phyloP scores from a whole-genome alignment of 2,797 vertebrate species.

The Aeoliscus strigatus region DNA sequence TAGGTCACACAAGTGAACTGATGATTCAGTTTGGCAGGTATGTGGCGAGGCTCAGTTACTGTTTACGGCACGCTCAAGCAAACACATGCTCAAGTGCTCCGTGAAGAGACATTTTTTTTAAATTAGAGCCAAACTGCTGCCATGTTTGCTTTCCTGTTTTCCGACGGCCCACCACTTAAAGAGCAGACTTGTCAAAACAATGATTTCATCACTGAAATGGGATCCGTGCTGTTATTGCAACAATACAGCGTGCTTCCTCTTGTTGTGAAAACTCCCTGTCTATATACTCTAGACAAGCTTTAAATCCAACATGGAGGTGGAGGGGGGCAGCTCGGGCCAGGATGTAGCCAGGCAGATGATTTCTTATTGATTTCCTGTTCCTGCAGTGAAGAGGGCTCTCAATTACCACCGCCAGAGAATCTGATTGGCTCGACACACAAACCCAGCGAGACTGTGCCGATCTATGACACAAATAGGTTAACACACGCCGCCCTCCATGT shows the following conservation, averaged over 20 bases:
- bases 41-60: conserved; percentile 5
- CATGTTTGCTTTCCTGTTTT: conserved; percentile 40
- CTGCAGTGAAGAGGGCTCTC: conserved; percentile 52
- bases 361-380: conserved; percentile 74
- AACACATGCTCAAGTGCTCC: neutral
- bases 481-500: conserved; percentile 5
- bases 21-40: conserved; percentile 10
- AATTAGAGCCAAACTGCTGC: conserved; percentile 10
- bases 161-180: conserved; percentile 11
- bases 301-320: conserved; percentile 24
- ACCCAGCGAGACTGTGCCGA: conserved; percentile 17
- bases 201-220: conserved; percentile 29
- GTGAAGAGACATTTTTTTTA: conserved; percentile 17
- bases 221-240: conserved; percentile 46
- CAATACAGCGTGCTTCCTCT: conserved; percentile 45
- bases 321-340: conserved; percentile 15
- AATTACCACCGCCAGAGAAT: conserved; percentile 53
- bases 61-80: conserved; percentile 7
- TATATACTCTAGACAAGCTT: conserved; percentile 33
- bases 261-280: conserved; percentile 43
- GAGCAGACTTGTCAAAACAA: conserved; percentile 56
- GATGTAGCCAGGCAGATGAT: conserved; percentile 63
- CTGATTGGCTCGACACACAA: conserved; percentile 39
- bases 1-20: conserved; percentile 11
- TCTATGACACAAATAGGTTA: conserved; percentile 35